Conservation (phyloP, 2,888 invertebrate genomes). For the Neoitamus cyanurus region DNA sequence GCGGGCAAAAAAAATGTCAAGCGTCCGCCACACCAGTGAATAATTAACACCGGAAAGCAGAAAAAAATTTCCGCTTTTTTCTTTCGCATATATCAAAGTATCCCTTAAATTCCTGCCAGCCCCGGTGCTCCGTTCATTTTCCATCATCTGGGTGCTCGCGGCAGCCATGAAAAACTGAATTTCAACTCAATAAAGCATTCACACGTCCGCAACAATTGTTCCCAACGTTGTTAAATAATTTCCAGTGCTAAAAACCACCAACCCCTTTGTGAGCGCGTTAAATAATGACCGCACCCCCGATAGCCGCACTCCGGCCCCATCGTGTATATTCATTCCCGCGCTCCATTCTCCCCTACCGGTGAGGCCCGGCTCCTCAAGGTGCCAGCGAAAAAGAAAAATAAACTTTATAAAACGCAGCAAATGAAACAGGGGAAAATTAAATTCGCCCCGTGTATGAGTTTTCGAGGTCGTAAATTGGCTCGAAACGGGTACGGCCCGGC, state of each 20-base stretch:
- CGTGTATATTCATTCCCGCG: background rate
- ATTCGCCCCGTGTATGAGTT: slow-evolving; percentile 17
- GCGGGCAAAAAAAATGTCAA: background rate
- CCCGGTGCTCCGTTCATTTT: background rate
- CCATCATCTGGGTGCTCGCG: background rate
- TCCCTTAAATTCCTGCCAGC: slow-evolving; percentile 18
- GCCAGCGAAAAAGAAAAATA: background rate
- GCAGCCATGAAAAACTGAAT: slow-evolving; percentile 8
- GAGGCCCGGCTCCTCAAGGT: slow-evolving; percentile 3
- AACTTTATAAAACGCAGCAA: background rate
- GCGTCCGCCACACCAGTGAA: background rate
- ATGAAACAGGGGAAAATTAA: slow-evolving; percentile 20
- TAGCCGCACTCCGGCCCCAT: background rate
- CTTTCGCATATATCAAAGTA: slow-evolving; percentile 21
- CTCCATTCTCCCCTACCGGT: background rate
- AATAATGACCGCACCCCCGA: slow-evolving; percentile 7
- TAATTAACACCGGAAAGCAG: slow-evolving; percentile 31
- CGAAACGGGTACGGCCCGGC: background rate
- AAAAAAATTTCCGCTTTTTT: slow-evolving; percentile 1
- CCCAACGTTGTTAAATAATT: slow-evolving; percentile 37
- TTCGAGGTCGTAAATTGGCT: slow-evolving; percentile 20
- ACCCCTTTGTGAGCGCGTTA: slow-evolving; percentile 6
- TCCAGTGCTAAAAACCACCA: slow-evolving; percentile 11
- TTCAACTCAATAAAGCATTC: slow-evolving; percentile 40
- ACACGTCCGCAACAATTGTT: slow-evolving; percentile 41